Percentiles rank a stretch among this genome's conserved stretches.
Conservation (phyloP, 1,140 invertebrate genomes). For the Octopus bimaculoides region DNA sequence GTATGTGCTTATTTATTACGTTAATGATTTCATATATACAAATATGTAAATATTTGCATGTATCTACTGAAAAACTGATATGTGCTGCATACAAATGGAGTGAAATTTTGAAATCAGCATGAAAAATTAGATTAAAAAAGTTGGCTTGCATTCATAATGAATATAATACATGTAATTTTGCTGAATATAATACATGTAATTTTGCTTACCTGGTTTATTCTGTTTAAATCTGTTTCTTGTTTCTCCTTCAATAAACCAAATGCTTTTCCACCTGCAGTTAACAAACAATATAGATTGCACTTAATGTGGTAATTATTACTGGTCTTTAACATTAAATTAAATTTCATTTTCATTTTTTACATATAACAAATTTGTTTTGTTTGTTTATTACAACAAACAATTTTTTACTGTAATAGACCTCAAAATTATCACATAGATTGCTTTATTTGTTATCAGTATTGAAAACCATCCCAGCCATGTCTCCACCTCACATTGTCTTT, state of each 20-base stretch:
- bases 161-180: background rate
- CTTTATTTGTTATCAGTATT: no score
- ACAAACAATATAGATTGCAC: background rate
- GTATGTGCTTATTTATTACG: no score
- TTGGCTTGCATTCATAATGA: background rate
- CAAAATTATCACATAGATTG: no score
- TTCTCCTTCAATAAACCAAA: constrained; percentile 18
- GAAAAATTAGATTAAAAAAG: background rate
- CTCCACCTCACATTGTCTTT: no score
- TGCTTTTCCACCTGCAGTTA: constrained; percentile 21
- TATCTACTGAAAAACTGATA: background rate
- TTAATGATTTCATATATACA: background rate
- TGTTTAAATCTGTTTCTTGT: constrained; percentile 18
- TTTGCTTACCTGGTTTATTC: constrained; percentile 20
- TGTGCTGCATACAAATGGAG: background rate
- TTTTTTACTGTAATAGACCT: no score
- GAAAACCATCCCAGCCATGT: no score
- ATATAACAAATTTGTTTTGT: no score
- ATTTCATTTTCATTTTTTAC: no score
- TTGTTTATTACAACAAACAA: no score
- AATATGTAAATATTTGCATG: background rate
- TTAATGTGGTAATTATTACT: background rate
- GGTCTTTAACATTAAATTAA: background rate
- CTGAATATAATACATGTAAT: background rate
- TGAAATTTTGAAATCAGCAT: background rate